Conservation (phyloP, 2,113 vertebrate genomes). For the Phylloscopus trochiloides region DNA sequence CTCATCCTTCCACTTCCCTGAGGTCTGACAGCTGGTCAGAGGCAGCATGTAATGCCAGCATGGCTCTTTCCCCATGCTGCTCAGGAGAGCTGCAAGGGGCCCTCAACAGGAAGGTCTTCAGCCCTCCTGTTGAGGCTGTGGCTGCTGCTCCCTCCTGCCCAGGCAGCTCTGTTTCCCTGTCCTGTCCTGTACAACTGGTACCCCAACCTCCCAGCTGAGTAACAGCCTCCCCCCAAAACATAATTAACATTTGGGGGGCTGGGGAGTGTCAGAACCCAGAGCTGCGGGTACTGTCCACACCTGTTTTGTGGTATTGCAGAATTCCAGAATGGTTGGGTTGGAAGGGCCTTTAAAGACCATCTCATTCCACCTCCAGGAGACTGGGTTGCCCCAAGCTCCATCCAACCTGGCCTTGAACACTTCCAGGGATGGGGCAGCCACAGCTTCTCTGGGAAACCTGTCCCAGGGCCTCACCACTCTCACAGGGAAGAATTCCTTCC, state of each 20-base stretch:
- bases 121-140: rapidly evolving
- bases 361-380: not conserved
- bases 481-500: not conserved
- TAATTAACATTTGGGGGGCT: rapidly evolving
- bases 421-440: not conserved
- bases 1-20: not conserved
- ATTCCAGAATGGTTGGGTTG: not conserved
- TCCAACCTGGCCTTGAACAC: not conserved
- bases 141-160: not conserved
- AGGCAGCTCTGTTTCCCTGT: not conserved
- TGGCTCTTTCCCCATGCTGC: not conserved
- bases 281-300: not conserved
- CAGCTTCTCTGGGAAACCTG: rapidly evolving
- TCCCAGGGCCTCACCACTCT: rapidly evolving
- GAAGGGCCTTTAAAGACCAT: not conserved
- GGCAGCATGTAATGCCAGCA: rapidly evolving
- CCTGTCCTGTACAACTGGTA: not conserved
- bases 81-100: not conserved
- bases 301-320: not conserved
- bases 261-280: not conserved
- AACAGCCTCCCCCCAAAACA: not conserved
- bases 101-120: not conserved
- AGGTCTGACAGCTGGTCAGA: not conserved
- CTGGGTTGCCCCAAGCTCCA: not conserved
- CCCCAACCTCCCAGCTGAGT: not conserved